phyloP scores from a whole-genome alignment of 2,113 vertebrate species.

The Tachysurus fulvidraco region DNA sequence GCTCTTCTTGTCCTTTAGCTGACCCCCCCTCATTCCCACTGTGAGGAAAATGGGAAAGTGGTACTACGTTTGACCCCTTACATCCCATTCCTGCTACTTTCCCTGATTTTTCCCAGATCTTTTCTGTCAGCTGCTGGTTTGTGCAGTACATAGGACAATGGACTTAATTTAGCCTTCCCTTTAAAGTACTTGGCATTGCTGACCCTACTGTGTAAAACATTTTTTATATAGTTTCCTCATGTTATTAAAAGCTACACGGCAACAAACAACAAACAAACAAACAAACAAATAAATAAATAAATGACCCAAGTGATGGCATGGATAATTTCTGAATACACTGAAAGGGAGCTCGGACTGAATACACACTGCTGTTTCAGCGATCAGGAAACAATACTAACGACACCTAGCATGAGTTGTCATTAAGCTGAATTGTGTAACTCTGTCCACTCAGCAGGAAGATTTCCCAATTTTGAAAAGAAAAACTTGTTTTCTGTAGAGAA shows the following conservation, averaged over 20 bases:
- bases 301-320: background rate
- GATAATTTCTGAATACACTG: background rate
- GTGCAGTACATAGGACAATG: background rate
- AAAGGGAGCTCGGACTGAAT: background rate
- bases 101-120: constrained; percentile 28
- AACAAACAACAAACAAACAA: background rate
- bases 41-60: constrained; percentile 25
- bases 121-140: constrained; percentile 8
- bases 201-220: background rate
- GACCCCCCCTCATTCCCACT: background rate
- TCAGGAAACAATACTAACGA: background rate
- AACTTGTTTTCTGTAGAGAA: constrained; percentile 13
- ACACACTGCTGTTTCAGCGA: background rate
- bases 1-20: constrained; percentile 13
- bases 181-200: background rate
- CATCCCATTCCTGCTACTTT: constrained; percentile 22
- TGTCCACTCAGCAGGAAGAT: constrained; percentile 20
- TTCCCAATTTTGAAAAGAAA: constrained; percentile 18
- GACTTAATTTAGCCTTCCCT: background rate
- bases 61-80: constrained; percentile 36
- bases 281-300: background rate
- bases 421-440: constrained; percentile 23
- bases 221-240: background rate
- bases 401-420: background rate
- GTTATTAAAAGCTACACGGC: background rate